These are phyloP conservation scores for Mus caroli DNA, from an alignment of 2,797 vertebrate species.

Conservation along the genomic window DNA sequence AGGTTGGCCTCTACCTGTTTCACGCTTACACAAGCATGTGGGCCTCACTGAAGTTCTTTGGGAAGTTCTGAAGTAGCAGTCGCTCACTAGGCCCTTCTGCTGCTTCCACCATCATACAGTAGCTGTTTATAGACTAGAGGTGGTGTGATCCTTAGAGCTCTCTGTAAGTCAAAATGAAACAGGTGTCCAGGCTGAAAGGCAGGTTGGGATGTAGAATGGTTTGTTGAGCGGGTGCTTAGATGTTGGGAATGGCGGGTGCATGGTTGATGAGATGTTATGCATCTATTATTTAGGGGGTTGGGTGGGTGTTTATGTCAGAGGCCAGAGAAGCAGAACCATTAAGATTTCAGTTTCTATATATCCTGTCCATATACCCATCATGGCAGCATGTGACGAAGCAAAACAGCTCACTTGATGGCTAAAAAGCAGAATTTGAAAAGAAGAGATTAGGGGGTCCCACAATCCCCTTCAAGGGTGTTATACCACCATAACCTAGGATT, in stretches of 20 bases:
- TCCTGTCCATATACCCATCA: background rate
- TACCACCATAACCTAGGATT: background rate
- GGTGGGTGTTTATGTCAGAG: background rate
- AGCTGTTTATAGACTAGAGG: constrained; percentile 47
- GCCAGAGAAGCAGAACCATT: constrained; percentile 27
- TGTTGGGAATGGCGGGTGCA: background rate
- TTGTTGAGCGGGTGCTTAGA: background rate
- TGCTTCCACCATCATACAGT: background rate
- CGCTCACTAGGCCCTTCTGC: background rate
- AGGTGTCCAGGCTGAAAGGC: background rate
- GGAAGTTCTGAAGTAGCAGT: background rate
- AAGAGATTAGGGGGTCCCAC: background rate
- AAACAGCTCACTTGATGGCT: background rate
- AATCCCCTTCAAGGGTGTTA: background rate
- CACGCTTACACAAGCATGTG: background rate
- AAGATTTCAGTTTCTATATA: background rate
- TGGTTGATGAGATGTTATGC: background rate
- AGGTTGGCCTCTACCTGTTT: background rate
- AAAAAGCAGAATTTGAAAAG: background rate
- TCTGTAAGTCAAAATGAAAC: constrained; percentile 16
- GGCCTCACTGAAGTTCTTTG: background rate
- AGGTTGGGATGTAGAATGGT: background rate
- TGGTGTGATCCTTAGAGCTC: background rate
- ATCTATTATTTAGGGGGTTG: background rate
- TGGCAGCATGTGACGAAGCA: background rate